Base-by-base conservation (phyloP, 1,140 invertebrate genomes). In the Musca vetustissima region DNA sequence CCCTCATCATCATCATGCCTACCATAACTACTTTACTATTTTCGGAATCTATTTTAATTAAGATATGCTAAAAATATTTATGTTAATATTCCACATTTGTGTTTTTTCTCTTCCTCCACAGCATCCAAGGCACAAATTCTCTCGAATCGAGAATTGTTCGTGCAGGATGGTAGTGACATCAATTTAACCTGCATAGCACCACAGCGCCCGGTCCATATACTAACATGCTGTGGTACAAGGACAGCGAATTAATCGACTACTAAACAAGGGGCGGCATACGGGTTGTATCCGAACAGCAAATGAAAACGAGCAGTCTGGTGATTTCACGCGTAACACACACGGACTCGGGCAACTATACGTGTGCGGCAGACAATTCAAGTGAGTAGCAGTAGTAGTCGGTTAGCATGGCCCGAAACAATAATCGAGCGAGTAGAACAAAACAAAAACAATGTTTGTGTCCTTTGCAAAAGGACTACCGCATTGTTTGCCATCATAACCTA, bases 161-260 rank as follows among this genome's bases (percentile, higher is more conserved):
- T 95, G 76, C 92, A 93, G 74, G 93, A 91, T 73, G 93, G 93
- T 36, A 93, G 91, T 73, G 93, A 95, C 85, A 94, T 96, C 79
- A 95, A 95, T 85, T 86, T 96, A 74, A 95, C 93, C 61, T 95
- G 94, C 84, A 87, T 93, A 70, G 93, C 94, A 7, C 86, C 89
- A 71, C 90, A 94, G 93, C 92, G 25, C 92, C 93, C 0, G 92
- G 93, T 72, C 93, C 93, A n/a, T 93, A 93, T 48, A 89, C 89
- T 74, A 95, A 93, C 83, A 95, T 96, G 82, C 93, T 94, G 83
- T 96, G 94, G 94, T 94, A 95, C 83, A 91, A 92, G 73, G 93
- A 92, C 53, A 88, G 88, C 13, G 88, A 92, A 78, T 91, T 96
- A 70, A 92, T 95, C 79, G 95, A 95, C 85, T 95, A 95, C 83